Evolutionary conservation across 2,888 invertebrate genomes (phyloP), one percentile per base, ranked within the genome.

Genomic region (Ormyrus labotus): DNA sequence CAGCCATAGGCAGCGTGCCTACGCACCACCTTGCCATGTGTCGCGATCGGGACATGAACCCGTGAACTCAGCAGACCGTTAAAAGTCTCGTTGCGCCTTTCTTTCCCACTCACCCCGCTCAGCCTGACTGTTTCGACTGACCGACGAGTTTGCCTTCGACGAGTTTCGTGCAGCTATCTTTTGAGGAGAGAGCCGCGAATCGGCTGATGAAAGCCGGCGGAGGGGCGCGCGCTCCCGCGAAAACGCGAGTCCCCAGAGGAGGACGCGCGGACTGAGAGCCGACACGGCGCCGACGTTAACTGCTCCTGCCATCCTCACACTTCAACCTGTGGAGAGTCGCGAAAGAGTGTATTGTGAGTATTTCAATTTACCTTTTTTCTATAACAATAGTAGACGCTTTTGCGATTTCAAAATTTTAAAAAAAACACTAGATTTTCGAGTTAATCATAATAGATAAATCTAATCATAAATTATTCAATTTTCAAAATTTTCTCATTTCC

Each of bases 1-100:
- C 97, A 97, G 92, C 97, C 97, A 94, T 97, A 96, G 95, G 94
- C 93, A 69, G 58, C 34, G 34, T n/a, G 60, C 91, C 89, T 86
- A 87, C 86, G 86, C 88, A 87, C 86, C 88, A 88, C 90, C 34
- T 90, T 87, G 95, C 95, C 94, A 94, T 94, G 95, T 95, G 95
- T 93, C 94, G 95, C 87, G 95, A 95, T 92, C 92, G 95, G 92
- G 95, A 95, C 93, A 95, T 95, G 95, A 92, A 92, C 90, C 92
- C 91, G 88, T 89, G 89, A 89, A 64, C 60, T 19, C 63, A 13
- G 86, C 87, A 34, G 85, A 83, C 84, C 82, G 80, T 34, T 34
- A 34, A 34, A 34, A 34, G 34, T 34, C 34, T 34, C 34, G 34
- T 34, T 34, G 34, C 34, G 34, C 34, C 34, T 4, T 34, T 4